Evolutionary conservation across 2,888 invertebrate species (phyloP).

Genomic region (Vannuccia rotundouncinata): DNA sequence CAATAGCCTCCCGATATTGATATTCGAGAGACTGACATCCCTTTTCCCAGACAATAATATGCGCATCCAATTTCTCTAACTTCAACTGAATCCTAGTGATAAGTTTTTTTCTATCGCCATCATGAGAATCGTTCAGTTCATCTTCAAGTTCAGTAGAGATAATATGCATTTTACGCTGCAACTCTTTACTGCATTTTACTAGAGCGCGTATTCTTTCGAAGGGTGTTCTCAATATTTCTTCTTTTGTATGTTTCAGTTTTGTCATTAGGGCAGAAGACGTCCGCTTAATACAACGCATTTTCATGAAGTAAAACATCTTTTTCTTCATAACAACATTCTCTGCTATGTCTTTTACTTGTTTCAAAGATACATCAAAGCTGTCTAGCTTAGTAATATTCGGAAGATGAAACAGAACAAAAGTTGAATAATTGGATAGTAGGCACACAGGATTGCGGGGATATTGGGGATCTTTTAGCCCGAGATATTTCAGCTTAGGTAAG

Average conservation of each 20-base stretch:
- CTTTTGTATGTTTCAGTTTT: conserved; percentile 9
- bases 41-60: conserved; percentile 4
- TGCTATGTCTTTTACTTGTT: conserved; percentile 49
- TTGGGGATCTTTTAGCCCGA: conserved; percentile 52
- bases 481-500: conserved; percentile 45
- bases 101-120: conserved; percentile 12
- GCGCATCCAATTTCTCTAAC: background rate
- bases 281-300: conserved; percentile 20
- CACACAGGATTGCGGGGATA: conserved; percentile 51
- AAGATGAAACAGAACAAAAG: conserved; percentile 54
- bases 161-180: background rate
- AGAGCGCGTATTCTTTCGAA: conserved; percentile 29
- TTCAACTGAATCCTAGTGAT: background rate
- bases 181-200: background rate
- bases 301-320: conserved; percentile 56
- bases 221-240: conserved; percentile 25
- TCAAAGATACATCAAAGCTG: conserved; percentile 49
- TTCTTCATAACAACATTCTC: conserved; percentile 56
- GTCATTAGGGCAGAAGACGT: background rate
- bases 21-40: conserved; percentile 42
- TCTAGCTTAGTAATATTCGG: conserved; percentile 50
- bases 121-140: background rate
- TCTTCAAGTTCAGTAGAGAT: background rate
- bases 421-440: conserved; percentile 54
- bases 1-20: conserved; percentile 45